phyloP scores from a whole-genome alignment of 2,113 vertebrate genomes.

The Pygoscelis antarcticus region DNA sequence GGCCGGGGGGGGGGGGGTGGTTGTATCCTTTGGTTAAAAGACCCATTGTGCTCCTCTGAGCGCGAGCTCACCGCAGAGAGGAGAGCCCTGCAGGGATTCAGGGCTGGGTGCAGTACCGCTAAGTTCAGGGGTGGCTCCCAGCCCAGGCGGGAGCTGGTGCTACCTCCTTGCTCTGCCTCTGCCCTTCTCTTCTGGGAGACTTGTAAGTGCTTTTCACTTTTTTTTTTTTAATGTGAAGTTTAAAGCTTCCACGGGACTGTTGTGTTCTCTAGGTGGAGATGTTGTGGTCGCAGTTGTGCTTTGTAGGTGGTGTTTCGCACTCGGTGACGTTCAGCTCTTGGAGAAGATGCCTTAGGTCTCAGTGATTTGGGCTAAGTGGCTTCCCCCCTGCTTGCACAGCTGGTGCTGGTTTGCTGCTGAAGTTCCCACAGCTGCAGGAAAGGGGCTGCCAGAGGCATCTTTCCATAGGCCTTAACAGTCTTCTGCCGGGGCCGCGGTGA shows the following conservation, averaged over 20 bases:
- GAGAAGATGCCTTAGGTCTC: not conserved
- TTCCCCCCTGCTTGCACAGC: not conserved
- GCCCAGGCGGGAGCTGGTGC: not conserved
- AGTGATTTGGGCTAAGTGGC: not conserved
- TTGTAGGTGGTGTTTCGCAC: not conserved
- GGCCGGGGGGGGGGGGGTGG: not conserved
- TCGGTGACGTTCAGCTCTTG: not conserved
- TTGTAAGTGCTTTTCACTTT: not conserved
- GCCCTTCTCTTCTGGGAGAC: not conserved
- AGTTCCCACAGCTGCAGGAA: not conserved
- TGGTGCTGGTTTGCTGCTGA: not conserved
- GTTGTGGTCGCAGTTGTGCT: not conserved
- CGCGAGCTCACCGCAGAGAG: accelerated
- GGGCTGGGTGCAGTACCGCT: not conserved
- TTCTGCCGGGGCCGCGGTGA: not conserved
- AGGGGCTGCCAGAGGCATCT: not conserved
- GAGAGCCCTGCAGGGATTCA: not conserved
- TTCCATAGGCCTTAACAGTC: not conserved
- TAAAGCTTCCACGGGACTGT: not conserved
- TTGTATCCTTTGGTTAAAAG: not conserved
- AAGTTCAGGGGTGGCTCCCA: not conserved
- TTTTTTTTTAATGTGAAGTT: not conserved
- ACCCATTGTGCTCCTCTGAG: not conserved
- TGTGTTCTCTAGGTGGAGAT: not conserved
- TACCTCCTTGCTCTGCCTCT: not conserved